Evolutionary conservation across 1,140 invertebrate species (phyloP).

Genomic region (Trichogramma pretiosum): DNA sequence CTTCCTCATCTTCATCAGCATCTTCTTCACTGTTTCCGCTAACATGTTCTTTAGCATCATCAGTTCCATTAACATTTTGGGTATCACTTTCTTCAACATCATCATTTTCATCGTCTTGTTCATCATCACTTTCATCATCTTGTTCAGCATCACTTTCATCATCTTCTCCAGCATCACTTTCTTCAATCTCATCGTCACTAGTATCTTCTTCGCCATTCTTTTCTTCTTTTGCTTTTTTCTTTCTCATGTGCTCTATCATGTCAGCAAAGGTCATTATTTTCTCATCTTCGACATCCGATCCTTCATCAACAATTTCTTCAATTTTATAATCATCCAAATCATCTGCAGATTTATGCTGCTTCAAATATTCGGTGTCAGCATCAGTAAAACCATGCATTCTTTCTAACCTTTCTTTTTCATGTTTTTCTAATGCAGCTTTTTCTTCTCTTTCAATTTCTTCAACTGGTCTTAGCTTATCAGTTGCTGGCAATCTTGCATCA

Average conservation of each 20-base stretch:
- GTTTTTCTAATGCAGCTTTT: slow-evolving; percentile 64
- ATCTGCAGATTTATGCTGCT: slow-evolving; percentile 61
- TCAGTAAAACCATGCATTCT: slow-evolving; percentile 64
- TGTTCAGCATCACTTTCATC: slow-evolving; percentile 30
- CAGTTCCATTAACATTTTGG: slow-evolving; percentile 33
- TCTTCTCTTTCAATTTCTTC: slow-evolving; percentile 77
- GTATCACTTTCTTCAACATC: slow-evolving; percentile 32
- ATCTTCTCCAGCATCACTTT: slow-evolving; percentile 31
- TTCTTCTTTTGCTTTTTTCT: slow-evolving; percentile 27
- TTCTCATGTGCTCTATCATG: slow-evolving; percentile 20
- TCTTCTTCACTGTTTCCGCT: slow-evolving; percentile 7
- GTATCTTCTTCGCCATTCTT: slow-evolving; percentile 22
- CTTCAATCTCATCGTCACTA: slow-evolving; percentile 26
- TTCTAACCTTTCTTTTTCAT: slow-evolving; percentile 65
- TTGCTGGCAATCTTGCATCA: slow-evolving; percentile 69
- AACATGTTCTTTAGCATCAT: slow-evolving; percentile 5
- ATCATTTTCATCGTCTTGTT: slow-evolving; percentile 29
- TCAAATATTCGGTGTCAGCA: slow-evolving; percentile 28
- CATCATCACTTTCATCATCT: slow-evolving; percentile 29
- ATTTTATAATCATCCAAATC: slow-evolving; percentile 64
- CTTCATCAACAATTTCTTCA: slow-evolving; percentile 41
- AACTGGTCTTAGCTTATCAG: slow-evolving; percentile 71
- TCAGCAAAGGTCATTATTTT: slow-evolving; percentile 8
- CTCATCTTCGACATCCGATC: slow-evolving; percentile 23
- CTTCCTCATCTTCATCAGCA: slow-evolving; percentile 19